Percentiles rank a stretch among this genome's conserved stretches.
phyloP scores from a whole-genome alignment of 2,113 vertebrate genomes.

The Struthidea cinerea region DNA sequence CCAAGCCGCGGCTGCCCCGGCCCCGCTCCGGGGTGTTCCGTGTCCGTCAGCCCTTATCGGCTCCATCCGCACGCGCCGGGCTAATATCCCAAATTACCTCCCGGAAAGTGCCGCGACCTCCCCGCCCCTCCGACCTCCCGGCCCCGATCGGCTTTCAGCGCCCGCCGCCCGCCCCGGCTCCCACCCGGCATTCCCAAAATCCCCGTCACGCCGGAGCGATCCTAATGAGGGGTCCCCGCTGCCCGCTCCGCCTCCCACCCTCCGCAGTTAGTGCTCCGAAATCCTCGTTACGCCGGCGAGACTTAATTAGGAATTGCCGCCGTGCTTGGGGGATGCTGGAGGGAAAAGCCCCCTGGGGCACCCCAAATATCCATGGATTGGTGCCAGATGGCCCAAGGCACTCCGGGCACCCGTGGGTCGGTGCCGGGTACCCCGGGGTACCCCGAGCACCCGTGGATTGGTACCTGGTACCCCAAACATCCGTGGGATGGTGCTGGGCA shows the following conservation, averaged over 20 bases:
- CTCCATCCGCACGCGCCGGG: slow-evolving; percentile 17
- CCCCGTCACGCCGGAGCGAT: rapidly evolving
- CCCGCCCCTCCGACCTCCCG: not conserved
- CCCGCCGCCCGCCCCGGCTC: not conserved
- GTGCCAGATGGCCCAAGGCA: not conserved
- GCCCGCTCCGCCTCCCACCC: not conserved
- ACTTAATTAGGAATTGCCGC: rapidly evolving
- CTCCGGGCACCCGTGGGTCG: rapidly evolving
- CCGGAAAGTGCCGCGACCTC: slow-evolving; percentile 30
- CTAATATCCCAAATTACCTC: slow-evolving; percentile 33
- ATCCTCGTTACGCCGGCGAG: rapidly evolving
- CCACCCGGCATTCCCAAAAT: rapidly evolving
- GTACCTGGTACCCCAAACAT: rapidly evolving
- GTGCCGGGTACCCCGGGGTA: rapidly evolving
- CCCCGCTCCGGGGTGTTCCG: not conserved
- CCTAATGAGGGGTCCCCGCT: rapidly evolving
- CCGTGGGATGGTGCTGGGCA: rapidly evolving
- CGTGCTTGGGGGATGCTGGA: rapidly evolving
- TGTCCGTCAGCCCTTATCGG: not conserved
- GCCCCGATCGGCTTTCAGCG: not conserved
- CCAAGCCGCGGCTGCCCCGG: too few species aligned
- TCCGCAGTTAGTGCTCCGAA: not conserved
- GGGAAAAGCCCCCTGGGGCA: not conserved
- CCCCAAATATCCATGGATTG: rapidly evolving
- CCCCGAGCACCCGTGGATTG: rapidly evolving